Conservation (phyloP, 2,113 vertebrate species). For the Sminthopsis crassicaudata region DNA sequence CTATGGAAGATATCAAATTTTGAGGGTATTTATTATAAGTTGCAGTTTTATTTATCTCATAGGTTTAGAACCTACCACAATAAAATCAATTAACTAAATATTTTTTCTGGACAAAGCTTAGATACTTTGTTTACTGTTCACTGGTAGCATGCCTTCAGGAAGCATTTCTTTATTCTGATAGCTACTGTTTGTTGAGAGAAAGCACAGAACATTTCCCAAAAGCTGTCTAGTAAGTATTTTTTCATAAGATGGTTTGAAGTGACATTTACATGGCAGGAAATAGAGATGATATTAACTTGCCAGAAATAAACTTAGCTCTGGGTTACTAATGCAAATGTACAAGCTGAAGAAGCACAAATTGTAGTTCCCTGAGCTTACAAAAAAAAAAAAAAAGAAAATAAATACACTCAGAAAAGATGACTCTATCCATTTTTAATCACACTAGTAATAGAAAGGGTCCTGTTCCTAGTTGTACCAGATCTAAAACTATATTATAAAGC, state of each 20-base stretch:
- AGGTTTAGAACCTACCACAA: not conserved
- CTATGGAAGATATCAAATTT: not conserved
- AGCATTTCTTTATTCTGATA: not conserved
- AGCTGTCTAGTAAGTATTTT: not conserved
- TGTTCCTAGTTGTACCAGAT: not conserved
- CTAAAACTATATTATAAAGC: no score
- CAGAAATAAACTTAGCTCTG: not conserved
- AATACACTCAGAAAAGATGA: not conserved
- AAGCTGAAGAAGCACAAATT: not conserved
- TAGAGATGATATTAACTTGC: not conserved
- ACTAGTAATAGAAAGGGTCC: not conserved
- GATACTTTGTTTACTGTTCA: not conserved
- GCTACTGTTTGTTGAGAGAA: constrained; percentile 16
- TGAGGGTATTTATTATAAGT: constrained; percentile 13
- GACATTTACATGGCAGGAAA: not conserved
- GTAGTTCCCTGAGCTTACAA: not conserved
- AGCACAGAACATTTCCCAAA: constrained; percentile 18
- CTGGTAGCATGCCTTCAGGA: not conserved
- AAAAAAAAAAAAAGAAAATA: not conserved
- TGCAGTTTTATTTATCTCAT: not conserved
- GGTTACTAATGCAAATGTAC: not conserved
- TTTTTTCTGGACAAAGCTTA: constrained; percentile 1
- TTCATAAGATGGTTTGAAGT: not conserved
- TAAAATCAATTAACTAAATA: constrained; percentile 33
- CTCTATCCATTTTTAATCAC: not conserved